These are phyloP conservation scores for Germaria angustata DNA, from an alignment of 2,888 invertebrate species.

Conservation along the genomic window DNA sequence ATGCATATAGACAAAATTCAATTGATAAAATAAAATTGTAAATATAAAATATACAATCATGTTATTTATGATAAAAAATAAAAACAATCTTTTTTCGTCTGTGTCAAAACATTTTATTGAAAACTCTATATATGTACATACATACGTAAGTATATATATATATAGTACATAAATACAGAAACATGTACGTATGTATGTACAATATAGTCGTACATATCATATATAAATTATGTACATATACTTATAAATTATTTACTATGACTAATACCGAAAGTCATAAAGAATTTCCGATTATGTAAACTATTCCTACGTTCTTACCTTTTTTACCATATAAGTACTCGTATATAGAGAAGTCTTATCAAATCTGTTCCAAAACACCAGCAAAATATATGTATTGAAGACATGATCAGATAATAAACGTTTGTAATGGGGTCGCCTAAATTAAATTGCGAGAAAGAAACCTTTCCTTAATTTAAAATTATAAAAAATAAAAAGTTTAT, in stretches of 20 bases:
- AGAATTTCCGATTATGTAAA: slow-evolving; percentile 9
- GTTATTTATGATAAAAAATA: too few relatives aligned
- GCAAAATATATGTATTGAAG: background rate
- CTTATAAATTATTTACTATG: background rate
- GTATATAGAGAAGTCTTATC: slow-evolving; percentile 8
- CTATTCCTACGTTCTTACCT: too few relatives aligned
- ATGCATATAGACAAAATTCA: too few relatives aligned
- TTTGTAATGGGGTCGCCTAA: background rate
- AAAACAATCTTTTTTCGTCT: too few relatives aligned
- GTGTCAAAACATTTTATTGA: too few relatives aligned
- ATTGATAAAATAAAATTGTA: too few relatives aligned
- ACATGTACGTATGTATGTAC: too few relatives aligned
- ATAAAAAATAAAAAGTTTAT: slow-evolving; percentile 9
- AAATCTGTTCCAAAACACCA: background rate
- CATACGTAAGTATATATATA: background rate
- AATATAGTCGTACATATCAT: too few relatives aligned
- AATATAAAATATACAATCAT: too few relatives aligned
- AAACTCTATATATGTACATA: background rate
- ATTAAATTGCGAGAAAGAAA: slow-evolving; percentile 12
- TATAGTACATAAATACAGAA: too few relatives aligned
- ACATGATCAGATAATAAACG: background rate
- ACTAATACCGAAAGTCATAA: slow-evolving; percentile 23
- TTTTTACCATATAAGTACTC: too few relatives aligned
- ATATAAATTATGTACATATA: too few relatives aligned
- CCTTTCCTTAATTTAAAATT: slow-evolving; percentile 4